Base-by-base conservation (phyloP, 2,113 vertebrate species). In the Plotosus lineatus region DNA sequence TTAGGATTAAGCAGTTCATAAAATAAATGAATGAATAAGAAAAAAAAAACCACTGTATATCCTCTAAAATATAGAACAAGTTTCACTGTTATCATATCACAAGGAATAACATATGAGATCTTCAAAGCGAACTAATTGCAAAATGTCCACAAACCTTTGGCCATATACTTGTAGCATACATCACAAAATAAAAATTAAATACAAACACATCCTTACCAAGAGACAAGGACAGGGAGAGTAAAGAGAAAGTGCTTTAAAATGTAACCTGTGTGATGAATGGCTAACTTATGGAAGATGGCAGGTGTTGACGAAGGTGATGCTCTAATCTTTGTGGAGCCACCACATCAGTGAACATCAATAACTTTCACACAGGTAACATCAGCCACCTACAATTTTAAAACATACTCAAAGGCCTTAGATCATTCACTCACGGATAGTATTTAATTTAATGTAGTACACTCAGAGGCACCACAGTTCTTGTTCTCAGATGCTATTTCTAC, bases 341-440 rank as follows among this genome's bases (percentile, higher is more conserved):
- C 79, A 33, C 74, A 61, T 65, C 55, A 40, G 26, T 31, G 19
- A 36, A 42, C 51, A 21, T 63, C 75, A 10, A 48, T 42, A 26
- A 71, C 40, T 79, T 50, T 68, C 40, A 44, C 76, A 33, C 21
- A 50, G 4, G 10, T 77, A 79, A 87, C 89, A 88, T 81, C 83
- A 87, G 84, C 86, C 90, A 91, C 88, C 90, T 89, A 91, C 89
- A 91, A 92, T 91, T 87, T 91, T 90, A 91, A 89, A 91, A 83
- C 86, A 78, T 58, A 76, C 89, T 88, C 89, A 86, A 87, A 90
- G 88, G 87, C 51, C 44, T 9, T 12, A 58, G 80, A 44, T 36
- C 55, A 1, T 65, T 76, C 38, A 28, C 42, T 33, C 61, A 60
- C 40, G 46, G 48, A 33, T 40, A 38, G 38, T 11, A 65, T 63